Percentiles rank a stretch among this genome's conserved stretches.
These are phyloP conservation scores for Nyctalus aviator DNA, from an alignment of 2,797 vertebrate species.

Conservation along the genomic window DNA sequence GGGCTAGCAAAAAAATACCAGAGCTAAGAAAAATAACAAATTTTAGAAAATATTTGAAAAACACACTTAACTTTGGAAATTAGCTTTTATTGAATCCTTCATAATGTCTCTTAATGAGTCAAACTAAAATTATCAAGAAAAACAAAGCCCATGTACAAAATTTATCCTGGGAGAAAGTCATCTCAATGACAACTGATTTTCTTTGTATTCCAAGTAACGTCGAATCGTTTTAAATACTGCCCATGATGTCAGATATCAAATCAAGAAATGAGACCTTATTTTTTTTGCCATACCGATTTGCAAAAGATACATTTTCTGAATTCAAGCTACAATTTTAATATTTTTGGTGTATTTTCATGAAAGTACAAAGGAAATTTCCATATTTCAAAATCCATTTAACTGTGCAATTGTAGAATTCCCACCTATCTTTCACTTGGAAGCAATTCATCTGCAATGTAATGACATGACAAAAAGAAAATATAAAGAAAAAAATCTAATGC, in stretches of 20 bases:
- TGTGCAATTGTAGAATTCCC: not conserved
- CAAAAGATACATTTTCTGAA: not conserved
- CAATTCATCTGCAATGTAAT: slow-evolving; percentile 19
- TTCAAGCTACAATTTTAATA: not conserved
- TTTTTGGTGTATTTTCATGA: not conserved
- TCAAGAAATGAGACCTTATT: not conserved
- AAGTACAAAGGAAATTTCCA: not conserved
- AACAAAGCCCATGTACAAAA: not conserved
- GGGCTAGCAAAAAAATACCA: not conserved
- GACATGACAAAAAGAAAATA: not conserved
- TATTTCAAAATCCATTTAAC: slow-evolving; percentile 25
- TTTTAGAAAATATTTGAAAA: not conserved
- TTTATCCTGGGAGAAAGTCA: not conserved
- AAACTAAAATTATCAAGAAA: not conserved
- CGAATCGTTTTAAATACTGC: not conserved
- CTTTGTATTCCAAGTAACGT: not conserved
- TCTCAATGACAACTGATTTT: not conserved
- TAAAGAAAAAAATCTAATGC: not conserved
- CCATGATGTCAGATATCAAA: not conserved
- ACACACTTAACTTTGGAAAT: not conserved
- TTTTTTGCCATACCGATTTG: not conserved
- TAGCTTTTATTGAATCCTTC: not conserved
- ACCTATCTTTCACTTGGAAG: not conserved
- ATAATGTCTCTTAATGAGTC: not conserved
- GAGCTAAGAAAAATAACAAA: not conserved